These are phyloP conservation scores for Syngnathoides biaculeatus DNA, from an alignment of 2,113 vertebrate genomes.

Conservation along the genomic window DNA sequence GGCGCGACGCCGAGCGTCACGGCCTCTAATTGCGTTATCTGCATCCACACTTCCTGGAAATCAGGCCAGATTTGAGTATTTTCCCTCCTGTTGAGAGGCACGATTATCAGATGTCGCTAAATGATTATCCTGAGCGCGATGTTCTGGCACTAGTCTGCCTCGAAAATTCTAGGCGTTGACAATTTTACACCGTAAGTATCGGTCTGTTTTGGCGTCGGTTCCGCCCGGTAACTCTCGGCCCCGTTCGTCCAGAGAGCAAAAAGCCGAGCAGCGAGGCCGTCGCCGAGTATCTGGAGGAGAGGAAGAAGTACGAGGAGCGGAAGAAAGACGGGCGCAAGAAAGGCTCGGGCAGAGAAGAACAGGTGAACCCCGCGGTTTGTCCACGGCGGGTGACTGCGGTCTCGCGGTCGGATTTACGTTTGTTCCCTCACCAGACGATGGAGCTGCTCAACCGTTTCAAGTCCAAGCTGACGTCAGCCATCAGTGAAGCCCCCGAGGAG, in stretches of 20 bases:
- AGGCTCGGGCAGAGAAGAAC: constrained; percentile 58
- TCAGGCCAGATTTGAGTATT: neutral
- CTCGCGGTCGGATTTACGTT: neutral
- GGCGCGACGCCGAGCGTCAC: neutral
- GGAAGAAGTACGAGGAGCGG: constrained; percentile 86
- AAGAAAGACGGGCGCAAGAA: constrained; percentile 66
- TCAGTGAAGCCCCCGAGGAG: constrained; percentile 83
- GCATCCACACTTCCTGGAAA: neutral
- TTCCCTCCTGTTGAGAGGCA: neutral
- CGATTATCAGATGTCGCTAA: neutral
- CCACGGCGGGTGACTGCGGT: neutral
- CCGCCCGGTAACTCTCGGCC: neutral
- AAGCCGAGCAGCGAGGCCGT: constrained; percentile 76
- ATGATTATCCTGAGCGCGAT: neutral
- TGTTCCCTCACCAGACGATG: constrained; percentile 76
- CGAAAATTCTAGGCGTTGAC: too few relatives aligned
- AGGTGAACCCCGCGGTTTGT: constrained; percentile 46
- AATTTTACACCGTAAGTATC: too few relatives aligned
- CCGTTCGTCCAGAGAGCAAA: constrained; percentile 66
- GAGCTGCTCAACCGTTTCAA: constrained; percentile 87
- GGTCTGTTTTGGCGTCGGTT: neutral
- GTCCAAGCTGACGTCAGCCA: constrained; percentile 88
- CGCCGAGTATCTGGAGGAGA: constrained; percentile 87
- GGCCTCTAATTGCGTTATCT: too few relatives aligned
- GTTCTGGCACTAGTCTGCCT: too few relatives aligned